phyloP scores from a whole-genome alignment of 2,797 vertebrate genomes.

The Lates japonicus region DNA sequence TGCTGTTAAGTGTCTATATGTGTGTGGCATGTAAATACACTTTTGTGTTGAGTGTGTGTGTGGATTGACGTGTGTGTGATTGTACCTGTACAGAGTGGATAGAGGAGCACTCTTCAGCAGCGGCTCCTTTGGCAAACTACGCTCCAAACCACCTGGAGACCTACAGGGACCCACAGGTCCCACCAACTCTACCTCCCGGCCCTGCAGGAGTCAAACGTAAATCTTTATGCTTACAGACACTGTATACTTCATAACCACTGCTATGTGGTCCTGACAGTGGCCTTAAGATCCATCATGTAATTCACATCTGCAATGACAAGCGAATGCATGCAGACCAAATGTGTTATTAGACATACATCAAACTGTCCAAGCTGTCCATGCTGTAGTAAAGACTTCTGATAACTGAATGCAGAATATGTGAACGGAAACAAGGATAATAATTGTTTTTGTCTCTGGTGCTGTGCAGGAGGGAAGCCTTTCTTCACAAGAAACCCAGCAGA shows the following conservation, averaged over 20 bases:
- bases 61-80: conserved; percentile 27
- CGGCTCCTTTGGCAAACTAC: conserved; percentile 91
- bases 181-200: conserved; percentile 78
- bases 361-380: background rate
- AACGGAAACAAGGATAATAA: background rate
- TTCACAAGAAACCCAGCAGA: conserved; percentile 98
- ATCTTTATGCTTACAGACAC: conserved; percentile 11
- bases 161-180: conserved; percentile 90
- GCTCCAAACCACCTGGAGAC: conserved; percentile 94
- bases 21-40: conserved; percentile 57
- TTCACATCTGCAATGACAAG: background rate
- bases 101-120: conserved; percentile 94
- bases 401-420: background rate
- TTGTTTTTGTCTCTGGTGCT: conserved; percentile 4
- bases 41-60: conserved; percentile 4
- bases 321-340: background rate
- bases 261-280: background rate
- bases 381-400: background rate
- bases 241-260: background rate
- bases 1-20: conserved; percentile 45
- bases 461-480: conserved; percentile 94
- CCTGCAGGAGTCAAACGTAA: conserved; percentile 85
- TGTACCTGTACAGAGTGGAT: conserved; percentile 92
- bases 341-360: background rate
- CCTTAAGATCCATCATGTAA: background rate